Percentiles rank a stretch among this genome's conserved stretches.
These are phyloP conservation scores for Peromyscus nudipes DNA, from an alignment of 2,797 vertebrate genomes.

Conservation along the genomic window DNA sequence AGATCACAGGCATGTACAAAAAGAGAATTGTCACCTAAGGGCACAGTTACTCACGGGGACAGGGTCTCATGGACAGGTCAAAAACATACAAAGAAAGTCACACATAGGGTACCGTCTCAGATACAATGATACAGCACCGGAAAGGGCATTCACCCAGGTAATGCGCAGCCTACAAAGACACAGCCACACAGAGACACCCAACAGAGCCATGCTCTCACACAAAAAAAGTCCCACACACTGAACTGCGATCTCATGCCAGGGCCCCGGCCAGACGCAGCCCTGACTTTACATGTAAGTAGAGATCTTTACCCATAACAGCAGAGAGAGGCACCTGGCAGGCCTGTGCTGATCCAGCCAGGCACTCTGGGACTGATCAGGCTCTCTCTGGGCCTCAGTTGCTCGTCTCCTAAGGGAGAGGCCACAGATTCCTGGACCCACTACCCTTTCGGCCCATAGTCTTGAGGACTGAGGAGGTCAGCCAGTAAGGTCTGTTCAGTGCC, in stretches of 20 bases:
- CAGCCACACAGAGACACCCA: background rate
- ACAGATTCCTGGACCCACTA: background rate
- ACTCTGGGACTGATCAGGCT: background rate
- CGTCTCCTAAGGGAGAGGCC: background rate
- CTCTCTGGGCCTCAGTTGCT: background rate
- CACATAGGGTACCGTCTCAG: background rate
- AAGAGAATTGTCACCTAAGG: background rate
- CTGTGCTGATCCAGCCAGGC: background rate
- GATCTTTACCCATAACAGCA: background rate
- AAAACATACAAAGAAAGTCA: slow-evolving; percentile 21
- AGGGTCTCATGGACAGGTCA: background rate
- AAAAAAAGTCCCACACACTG: background rate
- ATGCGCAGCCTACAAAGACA: background rate
- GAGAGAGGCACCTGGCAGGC: background rate
- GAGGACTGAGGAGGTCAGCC: background rate
- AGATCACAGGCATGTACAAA: background rate
- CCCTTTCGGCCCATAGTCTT: background rate
- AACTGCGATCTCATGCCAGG: background rate
- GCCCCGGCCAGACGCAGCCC: background rate
- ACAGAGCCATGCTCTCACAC: background rate
- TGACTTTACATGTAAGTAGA: background rate
- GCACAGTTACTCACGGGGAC: background rate
- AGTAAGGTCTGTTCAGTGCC: background rate
- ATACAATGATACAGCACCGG: background rate
- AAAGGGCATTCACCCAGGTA: background rate